phyloP scores from a whole-genome alignment of 2,113 vertebrate species.

The Bagarius yarrelli region DNA sequence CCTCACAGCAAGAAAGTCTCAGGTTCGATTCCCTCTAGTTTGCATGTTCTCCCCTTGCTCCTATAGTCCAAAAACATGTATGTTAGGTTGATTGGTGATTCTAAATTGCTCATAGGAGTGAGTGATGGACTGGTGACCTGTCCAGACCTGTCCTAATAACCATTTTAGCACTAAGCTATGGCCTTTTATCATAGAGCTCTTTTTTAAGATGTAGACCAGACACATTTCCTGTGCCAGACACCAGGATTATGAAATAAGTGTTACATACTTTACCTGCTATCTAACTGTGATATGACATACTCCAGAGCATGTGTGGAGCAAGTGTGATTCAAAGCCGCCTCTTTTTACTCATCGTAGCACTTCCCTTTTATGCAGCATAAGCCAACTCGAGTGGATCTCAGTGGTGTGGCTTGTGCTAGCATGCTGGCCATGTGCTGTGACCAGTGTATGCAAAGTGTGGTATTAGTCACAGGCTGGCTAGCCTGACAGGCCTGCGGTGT shows the following conservation, averaged over 20 bases:
- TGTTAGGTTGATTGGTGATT: no score
- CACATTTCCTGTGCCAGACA: no score
- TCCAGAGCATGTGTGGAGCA: neutral
- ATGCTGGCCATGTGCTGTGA: slow-evolving; percentile 83
- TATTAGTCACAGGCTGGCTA: slow-evolving; percentile 96
- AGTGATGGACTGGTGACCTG: no score
- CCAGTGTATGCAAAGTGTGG: slow-evolving; percentile 98
- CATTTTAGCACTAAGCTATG: neutral
- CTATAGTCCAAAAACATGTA: no score
- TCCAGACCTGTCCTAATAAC: no score
- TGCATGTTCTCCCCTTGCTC: no score
- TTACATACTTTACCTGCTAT: neutral
- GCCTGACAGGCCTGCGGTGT: slow-evolving; percentile 91
- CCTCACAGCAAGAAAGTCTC: slow-evolving; percentile 5
- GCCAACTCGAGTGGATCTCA: slow-evolving; percentile 19
- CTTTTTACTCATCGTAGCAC: neutral
- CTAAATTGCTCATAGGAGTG: no score
- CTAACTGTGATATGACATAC: neutral
- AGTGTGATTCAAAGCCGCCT: neutral
- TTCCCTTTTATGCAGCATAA: slow-evolving; percentile 5
- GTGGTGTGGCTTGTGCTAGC: slow-evolving; percentile 56
- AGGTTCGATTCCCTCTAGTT: neutral
- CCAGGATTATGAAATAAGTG: neutral
- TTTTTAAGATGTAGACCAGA: neutral
- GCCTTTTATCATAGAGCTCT: neutral